Evolutionary conservation across 2,113 vertebrate species (phyloP).

Genomic region (Martes martes): DNA sequence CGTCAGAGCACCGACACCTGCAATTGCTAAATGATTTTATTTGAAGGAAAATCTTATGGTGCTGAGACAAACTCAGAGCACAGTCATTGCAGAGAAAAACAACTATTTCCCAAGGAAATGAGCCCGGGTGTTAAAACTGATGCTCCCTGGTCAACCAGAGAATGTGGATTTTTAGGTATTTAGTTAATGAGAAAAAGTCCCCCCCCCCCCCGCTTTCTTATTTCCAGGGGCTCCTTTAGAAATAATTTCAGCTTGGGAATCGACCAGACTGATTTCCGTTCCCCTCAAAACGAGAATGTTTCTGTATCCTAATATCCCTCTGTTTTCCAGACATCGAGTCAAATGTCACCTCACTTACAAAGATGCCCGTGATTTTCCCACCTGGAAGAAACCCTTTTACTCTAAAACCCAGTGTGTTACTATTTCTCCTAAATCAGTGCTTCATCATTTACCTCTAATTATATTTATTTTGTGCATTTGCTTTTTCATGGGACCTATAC

Average conservation of each 20-base stretch:
- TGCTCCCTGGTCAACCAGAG: neutral
- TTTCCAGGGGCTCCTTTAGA: neutral
- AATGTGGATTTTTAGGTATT: neutral
- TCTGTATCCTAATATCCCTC: fast-evolving
- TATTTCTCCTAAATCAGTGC: neutral
- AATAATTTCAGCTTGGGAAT: neutral
- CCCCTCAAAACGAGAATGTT: neutral
- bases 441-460: no score
- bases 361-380: neutral
- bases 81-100: neutral
- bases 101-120: fast-evolving
- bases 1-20: neutral
- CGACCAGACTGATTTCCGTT: fast-evolving
- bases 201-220: fast-evolving
- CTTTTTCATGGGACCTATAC: neutral
- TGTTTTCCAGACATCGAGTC: neutral
- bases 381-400: neutral
- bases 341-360: neutral
- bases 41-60: slow-evolving; percentile 1
- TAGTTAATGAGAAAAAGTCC: neutral
- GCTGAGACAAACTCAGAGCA: neutral
- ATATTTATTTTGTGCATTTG: neutral
- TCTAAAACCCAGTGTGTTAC: neutral
- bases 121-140: neutral
- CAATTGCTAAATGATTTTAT: neutral